Percentiles rank a stretch among this genome's conserved stretches.
Evolutionary conservation across 2,888 invertebrate genomes (phyloP).

Genomic region (Euspilapteryx auroguttella): DNA sequence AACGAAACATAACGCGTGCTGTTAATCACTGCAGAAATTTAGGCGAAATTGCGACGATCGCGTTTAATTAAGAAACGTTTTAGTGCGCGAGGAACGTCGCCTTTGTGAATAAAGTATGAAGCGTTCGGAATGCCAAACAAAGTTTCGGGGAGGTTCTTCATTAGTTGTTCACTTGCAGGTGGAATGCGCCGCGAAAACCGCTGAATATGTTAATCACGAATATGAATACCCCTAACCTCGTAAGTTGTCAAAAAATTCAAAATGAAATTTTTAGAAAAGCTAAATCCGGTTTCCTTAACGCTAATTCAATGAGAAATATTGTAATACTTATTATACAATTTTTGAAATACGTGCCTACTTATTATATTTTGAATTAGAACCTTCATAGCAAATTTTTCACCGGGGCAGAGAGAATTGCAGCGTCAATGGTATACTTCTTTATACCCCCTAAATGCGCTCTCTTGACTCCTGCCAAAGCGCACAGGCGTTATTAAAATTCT

Average conservation of each 20-base stretch:
- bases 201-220: conserved; percentile 16
- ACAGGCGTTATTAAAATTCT: conserved; percentile 24
- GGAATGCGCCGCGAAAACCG: conserved; percentile 14
- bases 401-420: conserved; percentile 8
- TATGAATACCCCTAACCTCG: conserved; percentile 4
- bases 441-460: no score
- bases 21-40: conserved; percentile 47
- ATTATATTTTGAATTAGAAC: no score
- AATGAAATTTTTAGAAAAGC: no score
- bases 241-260: no score
- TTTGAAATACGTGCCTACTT: no score
- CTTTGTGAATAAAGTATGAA: conserved; percentile 32
- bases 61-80: conserved; percentile 48
- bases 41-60: conserved; percentile 49
- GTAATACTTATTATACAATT: no score
- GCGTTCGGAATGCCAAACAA: conserved; percentile 26
- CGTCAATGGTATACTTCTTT: no score
- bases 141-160: conserved; percentile 43
- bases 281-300: conserved; percentile 1
- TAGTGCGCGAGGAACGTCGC: conserved; percentile 31
- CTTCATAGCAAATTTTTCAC: conserved; percentile 11
- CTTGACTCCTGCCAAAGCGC: no score
- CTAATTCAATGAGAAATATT: conserved; percentile 5
- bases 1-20: no score
- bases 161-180: conserved; percentile 44